Evolutionary conservation across 2,888 invertebrate species (phyloP).

Genomic region (Andrena minutula): DNA sequence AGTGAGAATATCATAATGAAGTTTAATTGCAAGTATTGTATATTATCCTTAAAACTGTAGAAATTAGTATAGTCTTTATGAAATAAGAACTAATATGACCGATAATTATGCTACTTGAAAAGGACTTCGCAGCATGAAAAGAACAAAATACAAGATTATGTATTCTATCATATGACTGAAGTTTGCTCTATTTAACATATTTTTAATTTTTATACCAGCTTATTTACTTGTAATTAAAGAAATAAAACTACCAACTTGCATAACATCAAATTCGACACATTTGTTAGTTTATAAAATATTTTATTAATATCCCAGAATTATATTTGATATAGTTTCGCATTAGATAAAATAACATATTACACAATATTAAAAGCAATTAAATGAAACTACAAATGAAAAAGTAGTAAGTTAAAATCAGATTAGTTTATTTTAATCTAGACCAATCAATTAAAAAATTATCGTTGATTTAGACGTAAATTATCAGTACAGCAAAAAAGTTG

Average conservation of each 20-base stretch:
- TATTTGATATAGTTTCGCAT: background rate
- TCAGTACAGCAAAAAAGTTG: too few species aligned
- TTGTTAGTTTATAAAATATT: slow-evolving; percentile 16
- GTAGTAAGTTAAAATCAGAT: too few species aligned
- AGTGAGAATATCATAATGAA: slow-evolving; percentile 47
- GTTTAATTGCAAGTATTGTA: slow-evolving; percentile 58
- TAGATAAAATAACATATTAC: slow-evolving; percentile 3
- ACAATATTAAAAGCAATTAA: background rate
- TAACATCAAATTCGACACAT: slow-evolving; percentile 9
- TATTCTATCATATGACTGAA: slow-evolving; percentile 4
- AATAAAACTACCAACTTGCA: slow-evolving; percentile 16
- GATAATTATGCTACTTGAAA: slow-evolving; percentile 34
- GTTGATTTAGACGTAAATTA: too few species aligned
- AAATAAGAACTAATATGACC: slow-evolving; percentile 34
- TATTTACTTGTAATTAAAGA: slow-evolving; percentile 24
- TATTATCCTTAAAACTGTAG: slow-evolving; percentile 44
- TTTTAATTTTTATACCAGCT: slow-evolving; percentile 37
- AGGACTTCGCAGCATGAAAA: slow-evolving; percentile 7
- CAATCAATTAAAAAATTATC: too few species aligned
- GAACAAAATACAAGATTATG: slow-evolving; percentile 15
- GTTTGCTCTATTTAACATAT: slow-evolving; percentile 6
- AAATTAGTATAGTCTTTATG: slow-evolving; percentile 45
- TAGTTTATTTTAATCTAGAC: too few species aligned
- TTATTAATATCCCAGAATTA: slow-evolving; percentile 17
- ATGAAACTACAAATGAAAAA: too few species aligned